Conservation (phyloP, 2,888 invertebrate genomes). For the Acanthosoma haemorrhoidale region DNA sequence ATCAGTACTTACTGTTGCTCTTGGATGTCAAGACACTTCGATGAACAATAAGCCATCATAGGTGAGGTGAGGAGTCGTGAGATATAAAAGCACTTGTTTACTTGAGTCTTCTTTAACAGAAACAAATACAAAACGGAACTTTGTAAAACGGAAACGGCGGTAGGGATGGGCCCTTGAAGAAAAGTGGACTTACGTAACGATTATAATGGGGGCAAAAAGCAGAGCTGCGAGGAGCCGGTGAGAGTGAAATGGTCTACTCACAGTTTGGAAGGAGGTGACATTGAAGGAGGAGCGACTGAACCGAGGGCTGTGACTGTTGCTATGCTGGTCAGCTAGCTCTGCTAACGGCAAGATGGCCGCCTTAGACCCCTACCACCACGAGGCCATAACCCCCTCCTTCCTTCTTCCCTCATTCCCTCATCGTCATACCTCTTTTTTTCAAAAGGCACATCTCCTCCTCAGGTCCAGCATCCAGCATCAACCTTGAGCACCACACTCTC, state of each 20-base stretch:
- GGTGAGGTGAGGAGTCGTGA: neutral
- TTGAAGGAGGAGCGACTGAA: constrained; percentile 15
- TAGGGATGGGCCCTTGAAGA: neutral
- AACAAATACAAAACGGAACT: neutral
- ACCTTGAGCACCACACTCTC: neutral
- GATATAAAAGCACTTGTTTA: neutral
- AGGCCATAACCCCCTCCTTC: neutral
- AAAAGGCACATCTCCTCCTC: neutral
- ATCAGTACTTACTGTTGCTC: neutral
- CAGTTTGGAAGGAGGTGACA: constrained; percentile 20
- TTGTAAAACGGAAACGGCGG: neutral
- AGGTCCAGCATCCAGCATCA: too few relatives aligned
- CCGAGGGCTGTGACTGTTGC: constrained; percentile 3
- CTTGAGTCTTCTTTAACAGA: neutral
- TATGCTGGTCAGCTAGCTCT: too few relatives aligned
- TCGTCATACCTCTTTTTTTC: constrained; percentile 9
- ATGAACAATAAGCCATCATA: neutral
- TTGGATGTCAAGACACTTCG: neutral
- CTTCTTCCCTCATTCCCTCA: neutral
- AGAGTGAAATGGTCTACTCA: neutral
- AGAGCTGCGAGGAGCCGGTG: too few relatives aligned
- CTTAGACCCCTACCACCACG: neutral
- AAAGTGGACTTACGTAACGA: constrained; percentile 4
- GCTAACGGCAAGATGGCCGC: constrained; percentile 4
- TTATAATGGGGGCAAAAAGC: too few relatives aligned